These are phyloP conservation scores for Paracentrotus lividus DNA, from an alignment of 53 echinoderm and acorn worm species.

Conservation along the genomic window DNA sequence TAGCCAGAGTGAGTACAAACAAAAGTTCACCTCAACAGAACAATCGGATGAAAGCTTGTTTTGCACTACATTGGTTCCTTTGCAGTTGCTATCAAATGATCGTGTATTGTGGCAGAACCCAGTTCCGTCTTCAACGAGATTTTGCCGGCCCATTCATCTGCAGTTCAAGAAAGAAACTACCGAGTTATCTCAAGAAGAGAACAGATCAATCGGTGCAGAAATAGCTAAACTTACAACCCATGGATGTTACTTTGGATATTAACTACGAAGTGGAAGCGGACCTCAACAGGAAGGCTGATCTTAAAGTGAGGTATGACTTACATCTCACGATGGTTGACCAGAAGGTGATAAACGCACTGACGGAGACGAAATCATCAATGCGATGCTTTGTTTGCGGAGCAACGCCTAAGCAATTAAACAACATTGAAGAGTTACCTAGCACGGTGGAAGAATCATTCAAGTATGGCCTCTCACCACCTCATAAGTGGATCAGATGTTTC, in stretches of 20 bases:
- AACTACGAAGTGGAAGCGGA: constrained; percentile 63
- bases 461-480: constrained; percentile 70
- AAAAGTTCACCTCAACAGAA: constrained; percentile 49
- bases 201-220: constrained; percentile 58
- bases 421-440: constrained; percentile 54
- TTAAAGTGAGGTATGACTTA: constrained; percentile 66
- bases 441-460: constrained; percentile 42
- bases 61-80: constrained; percentile 76
- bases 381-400: constrained; percentile 69
- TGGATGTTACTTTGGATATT: constrained; percentile 70
- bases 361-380: constrained; percentile 71
- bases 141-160: constrained; percentile 61
- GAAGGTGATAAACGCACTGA: constrained; percentile 71
- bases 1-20: constrained; percentile 73
- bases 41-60: constrained; percentile 65
- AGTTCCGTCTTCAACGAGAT: constrained; percentile 72
- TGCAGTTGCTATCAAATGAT: constrained; percentile 74
- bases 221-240: constrained; percentile 64
- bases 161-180: constrained; percentile 68
- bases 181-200: constrained; percentile 54
- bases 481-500: constrained; percentile 77
- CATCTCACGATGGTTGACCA: constrained; percentile 63
- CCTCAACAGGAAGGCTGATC: constrained; percentile 40
- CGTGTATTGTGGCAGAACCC: constrained; percentile 73
- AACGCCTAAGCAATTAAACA: constrained; percentile 63